Percentiles rank a stretch among this genome's conserved stretches.
Conservation (phyloP, 2,113 vertebrate genomes). For the Erpornis zantholeuca region DNA sequence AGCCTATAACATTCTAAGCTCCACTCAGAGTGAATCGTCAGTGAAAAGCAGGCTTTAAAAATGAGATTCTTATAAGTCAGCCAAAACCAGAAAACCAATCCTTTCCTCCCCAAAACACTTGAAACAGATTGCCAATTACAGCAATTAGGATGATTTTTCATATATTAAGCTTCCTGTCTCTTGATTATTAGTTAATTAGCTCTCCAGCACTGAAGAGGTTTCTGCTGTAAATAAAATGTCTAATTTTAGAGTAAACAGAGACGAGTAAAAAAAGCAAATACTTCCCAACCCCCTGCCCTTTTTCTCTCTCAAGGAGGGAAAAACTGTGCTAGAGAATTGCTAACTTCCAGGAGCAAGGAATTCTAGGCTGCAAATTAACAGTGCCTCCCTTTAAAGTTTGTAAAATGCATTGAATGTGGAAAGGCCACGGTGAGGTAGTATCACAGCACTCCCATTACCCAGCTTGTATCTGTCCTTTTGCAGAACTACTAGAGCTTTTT, state of each 20-base stretch:
- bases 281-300: neutral
- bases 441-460: slow-evolving; percentile 1
- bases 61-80: neutral
- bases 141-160: slow-evolving; percentile 17
- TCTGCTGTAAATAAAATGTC: neutral
- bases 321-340: neutral
- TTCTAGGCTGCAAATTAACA: neutral
- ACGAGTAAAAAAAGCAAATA: neutral
- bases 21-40: neutral
- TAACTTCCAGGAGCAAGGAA: neutral
- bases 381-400: neutral
- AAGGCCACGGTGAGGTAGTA: neutral
- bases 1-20: neutral
- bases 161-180: slow-evolving; percentile 4
- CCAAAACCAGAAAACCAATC: neutral
- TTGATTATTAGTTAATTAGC: slow-evolving; percentile 10
- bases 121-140: slow-evolving; percentile 24
- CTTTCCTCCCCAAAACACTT: slow-evolving; percentile 15
- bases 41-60: neutral
- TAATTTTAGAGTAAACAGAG: slow-evolving; percentile 19
- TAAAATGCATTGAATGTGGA: neutral
- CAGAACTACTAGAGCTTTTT: slow-evolving; percentile 36
- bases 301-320: neutral
- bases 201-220: slow-evolving; percentile 15
- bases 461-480: neutral